A percentile compares a stretch with the other conserved stretches of the same genome.
Evolutionary conservation across 2,797 vertebrate species (phyloP).

Genomic region (Hemibagrus guttatus): DNA sequence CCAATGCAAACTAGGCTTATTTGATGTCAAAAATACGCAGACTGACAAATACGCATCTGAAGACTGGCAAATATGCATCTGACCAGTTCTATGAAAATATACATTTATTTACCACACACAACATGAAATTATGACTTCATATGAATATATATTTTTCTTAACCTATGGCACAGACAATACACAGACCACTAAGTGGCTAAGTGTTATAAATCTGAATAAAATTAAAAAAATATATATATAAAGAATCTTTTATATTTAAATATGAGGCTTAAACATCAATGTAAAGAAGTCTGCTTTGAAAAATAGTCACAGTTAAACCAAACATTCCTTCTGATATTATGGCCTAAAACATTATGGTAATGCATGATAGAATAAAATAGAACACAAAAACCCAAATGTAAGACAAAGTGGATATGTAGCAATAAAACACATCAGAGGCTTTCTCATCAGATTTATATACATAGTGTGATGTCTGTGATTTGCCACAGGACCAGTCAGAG

Average conservation of each 20-base stretch:
- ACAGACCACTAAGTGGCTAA: neutral
- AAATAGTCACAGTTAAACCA: conserved; percentile 13
- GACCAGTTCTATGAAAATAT: conserved; percentile 30
- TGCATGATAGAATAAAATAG: neutral
- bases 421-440: neutral
- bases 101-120: conserved; percentile 48
- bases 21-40: neutral
- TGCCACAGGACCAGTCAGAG: neutral
- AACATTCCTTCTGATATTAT: neutral
- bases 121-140: neutral
- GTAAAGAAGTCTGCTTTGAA: neutral
- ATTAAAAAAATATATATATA: neutral
- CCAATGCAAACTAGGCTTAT: neutral
- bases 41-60: no score
- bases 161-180: neutral
- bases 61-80: no score
- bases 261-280: neutral
- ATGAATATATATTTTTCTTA: neutral
- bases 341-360: neutral
- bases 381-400: neutral
- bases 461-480: neutral
- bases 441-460: neutral
- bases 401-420: neutral
- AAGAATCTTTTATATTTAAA: neutral
- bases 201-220: neutral